These are phyloP conservation scores for Leuciscus waleckii DNA, from an alignment of 2,797 vertebrate genomes.

Conservation along the genomic window DNA sequence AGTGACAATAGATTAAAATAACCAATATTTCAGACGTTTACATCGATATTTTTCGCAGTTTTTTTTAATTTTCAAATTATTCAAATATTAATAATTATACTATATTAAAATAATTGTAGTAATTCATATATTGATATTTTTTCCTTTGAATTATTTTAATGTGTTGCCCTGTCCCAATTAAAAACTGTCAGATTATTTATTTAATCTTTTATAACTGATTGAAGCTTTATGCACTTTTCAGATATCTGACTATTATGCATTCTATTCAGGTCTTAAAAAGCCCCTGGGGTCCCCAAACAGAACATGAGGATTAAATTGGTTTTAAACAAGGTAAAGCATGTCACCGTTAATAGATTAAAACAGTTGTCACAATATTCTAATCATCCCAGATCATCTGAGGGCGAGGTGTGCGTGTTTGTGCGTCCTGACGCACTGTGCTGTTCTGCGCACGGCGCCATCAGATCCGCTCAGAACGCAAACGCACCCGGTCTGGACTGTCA, in stretches of 20 bases:
- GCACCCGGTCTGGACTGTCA: slow-evolving; percentile 20
- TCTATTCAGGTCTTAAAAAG: neutral
- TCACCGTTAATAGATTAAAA: neutral
- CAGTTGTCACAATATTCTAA: slow-evolving; percentile 7
- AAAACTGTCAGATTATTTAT: neutral
- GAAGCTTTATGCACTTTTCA: neutral
- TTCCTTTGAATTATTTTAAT: neutral
- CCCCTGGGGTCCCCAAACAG: neutral
- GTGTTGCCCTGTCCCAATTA: neutral
- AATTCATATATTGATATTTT: neutral
- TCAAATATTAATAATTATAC: neutral
- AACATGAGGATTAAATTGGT: neutral
- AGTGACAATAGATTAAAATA: neutral
- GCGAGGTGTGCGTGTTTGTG: slow-evolving; percentile 40
- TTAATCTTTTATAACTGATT: neutral
- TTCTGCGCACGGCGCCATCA: slow-evolving; percentile 35
- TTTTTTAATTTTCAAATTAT: neutral
- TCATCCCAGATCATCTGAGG: slow-evolving; percentile 12
- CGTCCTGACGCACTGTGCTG: slow-evolving; percentile 39
- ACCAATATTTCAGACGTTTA: neutral
- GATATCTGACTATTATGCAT: neutral
- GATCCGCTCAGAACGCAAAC: slow-evolving; percentile 29
- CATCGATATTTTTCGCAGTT: neutral
- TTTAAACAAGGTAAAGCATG: neutral
- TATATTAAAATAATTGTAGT: neutral